Evolutionary conservation across 1,140 invertebrate genomes (phyloP), one percentile per base, ranked within the genome.

Genomic region (Wasmannia auropunctata): DNA sequence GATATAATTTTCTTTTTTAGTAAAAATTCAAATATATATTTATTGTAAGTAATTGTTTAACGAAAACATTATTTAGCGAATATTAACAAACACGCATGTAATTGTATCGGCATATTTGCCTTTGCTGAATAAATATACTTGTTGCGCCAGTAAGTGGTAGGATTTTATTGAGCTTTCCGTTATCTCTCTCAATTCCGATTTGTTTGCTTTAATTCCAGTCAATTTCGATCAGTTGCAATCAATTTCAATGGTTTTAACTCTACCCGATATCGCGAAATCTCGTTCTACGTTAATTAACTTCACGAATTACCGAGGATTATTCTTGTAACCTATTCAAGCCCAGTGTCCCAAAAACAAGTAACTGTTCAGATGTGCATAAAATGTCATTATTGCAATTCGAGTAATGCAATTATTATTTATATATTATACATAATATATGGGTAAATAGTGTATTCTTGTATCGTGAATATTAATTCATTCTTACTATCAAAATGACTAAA

Each of bases 111-210:
- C 19, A 5, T 74, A 60, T 72, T 46, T 81, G 28, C 14, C n/a
- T 14, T 63, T 54, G 2, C 19, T 81, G 65, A 58, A 60, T 74
- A 74, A 79, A 79, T 65, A 79, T 46, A 83, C 37, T 72, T 83
- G 51, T 74, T 79, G n/a, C 60, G 25, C n/a, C 40, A 83, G 74
- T 67, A 83, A 83, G 79, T 83, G 49, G 65, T 81, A 2, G 65
- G 25, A 72, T 81, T 46, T 83, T 74, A 83, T 74, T 37, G 7
- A 74, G 25, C 28, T 43, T 72, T 51, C 69, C 49, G 60, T 81
- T 70, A 72, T 60, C 51, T 46, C 67, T 19, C 14, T 43, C 54
- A 46, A 43, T 70, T 58, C 11, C 51, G 11, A 83, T 74, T 25
- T 11, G 16, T 46, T 72, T 58, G 67, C 5, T 58, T 70, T 74